Evolutionary conservation across 1,140 invertebrate species (phyloP).

Genomic region (Zaprionus tsacasi): DNA sequence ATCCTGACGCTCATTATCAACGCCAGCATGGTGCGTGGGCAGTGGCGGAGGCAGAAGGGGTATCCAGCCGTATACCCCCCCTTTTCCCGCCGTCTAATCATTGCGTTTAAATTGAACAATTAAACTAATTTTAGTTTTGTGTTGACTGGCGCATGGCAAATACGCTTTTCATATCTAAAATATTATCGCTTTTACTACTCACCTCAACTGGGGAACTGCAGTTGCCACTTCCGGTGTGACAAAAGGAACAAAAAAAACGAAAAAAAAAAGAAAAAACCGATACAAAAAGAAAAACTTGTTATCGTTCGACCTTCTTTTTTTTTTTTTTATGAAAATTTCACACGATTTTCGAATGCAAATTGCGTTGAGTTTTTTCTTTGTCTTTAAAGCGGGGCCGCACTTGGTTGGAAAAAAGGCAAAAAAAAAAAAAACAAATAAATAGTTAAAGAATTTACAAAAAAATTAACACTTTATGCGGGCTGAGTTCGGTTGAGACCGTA

Average conservation of each 20-base stretch:
- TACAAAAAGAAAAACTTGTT: conserved; percentile 42
- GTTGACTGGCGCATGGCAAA: conserved; percentile 49
- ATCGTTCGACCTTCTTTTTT: conserved; percentile 60
- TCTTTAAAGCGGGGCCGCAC: conserved; percentile 42
- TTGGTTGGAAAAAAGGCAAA: neutral
- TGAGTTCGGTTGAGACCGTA: conserved; percentile 6
- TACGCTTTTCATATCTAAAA: conserved; percentile 8
- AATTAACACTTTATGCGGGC: conserved; percentile 75
- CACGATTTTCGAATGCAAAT: conserved; percentile 76
- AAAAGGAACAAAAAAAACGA: conserved; percentile 21
- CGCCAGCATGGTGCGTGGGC: conserved; percentile 67
- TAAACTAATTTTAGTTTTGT: conserved; percentile 64
- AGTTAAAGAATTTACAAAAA: conserved; percentile 9
- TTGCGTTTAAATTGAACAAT: conserved; percentile 73
- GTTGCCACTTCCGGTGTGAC: conserved; percentile 58
- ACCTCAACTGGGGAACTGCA: conserved; percentile 56
- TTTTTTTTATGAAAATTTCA: conserved; percentile 63
- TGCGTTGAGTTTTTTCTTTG: conserved; percentile 39
- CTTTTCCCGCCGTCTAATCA: conserved; percentile 56
- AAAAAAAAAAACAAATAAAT: conserved; percentile 16
- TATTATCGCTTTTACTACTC: conserved; percentile 20
- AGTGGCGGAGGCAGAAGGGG: conserved; percentile 1
- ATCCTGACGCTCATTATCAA: conserved; percentile 60
- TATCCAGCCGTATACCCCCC: neutral
- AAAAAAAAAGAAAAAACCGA: conserved; percentile 36